phyloP scores from a whole-genome alignment of 2,888 invertebrate genomes.

The Lampropteryx suffumata region DNA sequence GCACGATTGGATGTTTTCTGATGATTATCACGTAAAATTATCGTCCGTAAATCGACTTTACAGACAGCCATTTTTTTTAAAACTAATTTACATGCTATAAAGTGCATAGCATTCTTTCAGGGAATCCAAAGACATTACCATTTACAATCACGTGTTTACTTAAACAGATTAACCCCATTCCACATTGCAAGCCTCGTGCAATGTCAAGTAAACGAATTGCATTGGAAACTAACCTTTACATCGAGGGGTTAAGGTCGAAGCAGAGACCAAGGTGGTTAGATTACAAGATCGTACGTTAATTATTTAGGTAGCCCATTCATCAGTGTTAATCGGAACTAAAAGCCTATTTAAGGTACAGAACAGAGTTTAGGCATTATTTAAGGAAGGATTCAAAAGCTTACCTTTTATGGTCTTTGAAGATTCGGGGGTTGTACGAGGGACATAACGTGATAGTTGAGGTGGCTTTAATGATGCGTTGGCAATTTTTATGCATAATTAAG shows the following conservation, averaged over 20 bases:
- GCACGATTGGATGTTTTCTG: too few species aligned
- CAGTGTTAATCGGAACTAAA: conserved; percentile 46
- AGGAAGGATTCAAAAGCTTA: conserved; percentile 9
- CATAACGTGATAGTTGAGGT: not conserved
- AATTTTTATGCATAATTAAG: not conserved
- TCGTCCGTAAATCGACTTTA: too few species aligned
- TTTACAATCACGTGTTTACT: conserved; percentile 31
- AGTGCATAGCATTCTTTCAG: not conserved
- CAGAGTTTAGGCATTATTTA: conserved; percentile 18
- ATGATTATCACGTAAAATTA: too few species aligned
- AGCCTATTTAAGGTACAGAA: conserved; percentile 38
- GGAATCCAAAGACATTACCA: conserved; percentile 19
- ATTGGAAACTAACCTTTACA: conserved; percentile 18
- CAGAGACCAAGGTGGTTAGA: conserved; percentile 10
- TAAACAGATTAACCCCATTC: conserved; percentile 48
- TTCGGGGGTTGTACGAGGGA: not conserved
- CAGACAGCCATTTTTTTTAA: too few species aligned
- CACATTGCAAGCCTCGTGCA: conserved; percentile 38
- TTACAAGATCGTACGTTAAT: conserved; percentile 38
- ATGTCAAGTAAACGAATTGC: conserved; percentile 22
- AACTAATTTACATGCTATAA: too few species aligned
- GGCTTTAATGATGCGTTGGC: not conserved
- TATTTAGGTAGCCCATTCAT: conserved; percentile 46
- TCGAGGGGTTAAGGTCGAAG: conserved; percentile 14
- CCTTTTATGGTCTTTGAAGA: conserved; percentile 5